Evolutionary conservation across 2,888 invertebrate genomes (phyloP), one percentile per base, ranked within the genome.

Genomic region (Balanococcus diminutus): DNA sequence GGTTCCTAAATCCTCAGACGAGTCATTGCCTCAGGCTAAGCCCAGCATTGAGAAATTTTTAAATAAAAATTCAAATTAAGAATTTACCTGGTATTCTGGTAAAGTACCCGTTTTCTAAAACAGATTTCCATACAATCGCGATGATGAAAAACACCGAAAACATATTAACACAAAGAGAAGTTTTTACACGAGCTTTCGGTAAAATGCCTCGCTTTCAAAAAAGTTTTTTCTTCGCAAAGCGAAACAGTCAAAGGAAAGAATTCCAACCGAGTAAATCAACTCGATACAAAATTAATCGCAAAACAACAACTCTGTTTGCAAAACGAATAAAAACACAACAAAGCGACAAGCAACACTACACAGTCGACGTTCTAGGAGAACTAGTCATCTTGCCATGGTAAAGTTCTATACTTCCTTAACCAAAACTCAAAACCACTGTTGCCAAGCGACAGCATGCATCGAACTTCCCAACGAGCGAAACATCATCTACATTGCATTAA

Each of bases 391-490:
- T 6, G 75, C 36, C 36, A 32, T 9, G 5, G 67, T 67, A 36
- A 79, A 32, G 75, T 79, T 79, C 75, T 79, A 36, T 36, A 79
- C 36, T 79, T 79, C 36, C 75, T 79, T 79, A 32, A 72, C 72
- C 31, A 79, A 79, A 79, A 79, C 75, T 36, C 36, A 19, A 19
- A 32, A n/a, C 75, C 75, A 79, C 9, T 79, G 75, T 79, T 79
- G 22, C 75, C 75, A 79, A 19, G 31, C 9, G n/a, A 36, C 36
- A n/a, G n/a, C n/a, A n/a, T n/a, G n/a, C 75, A 8, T 19, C 6
- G 0, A 79, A 79, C 19, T 79, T 36, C 75, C 19, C 75, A 22
- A 19, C 56, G 6, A 6, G 36, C 36, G n/a, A n/a, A n/a, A 1
- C 1, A n/a, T 46, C 14, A 46, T n/a, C 14, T 56, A 1, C 56